Conservation (phyloP, 2,888 invertebrate species). For the Bellardia pandia region DNA sequence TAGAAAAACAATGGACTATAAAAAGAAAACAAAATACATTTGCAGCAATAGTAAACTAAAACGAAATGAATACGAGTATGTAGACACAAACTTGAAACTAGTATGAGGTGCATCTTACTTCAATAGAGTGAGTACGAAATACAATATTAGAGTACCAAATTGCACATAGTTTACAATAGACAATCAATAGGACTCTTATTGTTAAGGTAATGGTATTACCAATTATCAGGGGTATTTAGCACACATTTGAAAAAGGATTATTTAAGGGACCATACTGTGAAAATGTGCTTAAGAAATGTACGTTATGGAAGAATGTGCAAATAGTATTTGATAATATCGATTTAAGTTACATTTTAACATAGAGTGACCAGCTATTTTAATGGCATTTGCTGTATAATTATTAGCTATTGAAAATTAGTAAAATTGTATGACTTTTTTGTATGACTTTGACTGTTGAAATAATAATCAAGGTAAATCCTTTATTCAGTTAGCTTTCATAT, state of each 20-base stretch:
- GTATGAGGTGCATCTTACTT: not conserved
- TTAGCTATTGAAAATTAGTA: too few species aligned
- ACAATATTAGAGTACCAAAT: not conserved
- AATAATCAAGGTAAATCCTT: not conserved
- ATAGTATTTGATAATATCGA: too few species aligned
- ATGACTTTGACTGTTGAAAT: not conserved
- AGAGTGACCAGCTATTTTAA: too few species aligned
- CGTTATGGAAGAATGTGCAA: too few species aligned
- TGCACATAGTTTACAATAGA: constrained; percentile 1
- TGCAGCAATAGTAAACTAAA: not conserved
- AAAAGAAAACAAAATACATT: constrained; percentile 28
- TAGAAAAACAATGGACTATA: constrained; percentile 48
- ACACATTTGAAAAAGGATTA: not conserved
- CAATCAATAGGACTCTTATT: constrained; percentile 44
- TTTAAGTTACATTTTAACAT: too few species aligned
- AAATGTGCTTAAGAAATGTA: not conserved
- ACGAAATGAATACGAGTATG: not conserved
- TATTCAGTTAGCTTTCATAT: not conserved
- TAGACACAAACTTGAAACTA: not conserved
- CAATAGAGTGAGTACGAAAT: not conserved
- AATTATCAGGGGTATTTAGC: constrained; percentile 25
- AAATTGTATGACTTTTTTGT: too few species aligned
- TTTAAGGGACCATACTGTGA: not conserved
- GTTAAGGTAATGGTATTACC: constrained; percentile 50
- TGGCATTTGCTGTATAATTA: too few species aligned